These are phyloP conservation scores for Lipotes vexillifer DNA, from an alignment of 2,113 vertebrate species.

Conservation along the genomic window DNA sequence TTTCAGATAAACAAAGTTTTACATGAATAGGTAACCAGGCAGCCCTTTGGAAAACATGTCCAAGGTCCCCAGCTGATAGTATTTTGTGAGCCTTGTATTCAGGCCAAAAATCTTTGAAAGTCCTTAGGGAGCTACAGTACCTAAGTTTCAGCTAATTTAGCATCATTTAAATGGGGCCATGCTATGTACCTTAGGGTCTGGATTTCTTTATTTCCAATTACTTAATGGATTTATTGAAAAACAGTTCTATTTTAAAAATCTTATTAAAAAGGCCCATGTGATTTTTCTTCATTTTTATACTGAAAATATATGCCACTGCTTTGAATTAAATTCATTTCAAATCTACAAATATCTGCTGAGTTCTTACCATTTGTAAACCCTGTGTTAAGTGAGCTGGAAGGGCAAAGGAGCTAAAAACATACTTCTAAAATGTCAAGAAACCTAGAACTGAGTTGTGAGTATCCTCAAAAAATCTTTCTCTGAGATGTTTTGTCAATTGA, in stretches of 20 bases:
- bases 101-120: constrained; percentile 68
- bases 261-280: neutral
- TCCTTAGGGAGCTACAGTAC: constrained; percentile 55
- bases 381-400: neutral
- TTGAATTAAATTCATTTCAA: constrained; percentile 30
- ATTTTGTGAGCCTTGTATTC: constrained; percentile 68
- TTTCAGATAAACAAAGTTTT: constrained; percentile 66
- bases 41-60: constrained; percentile 56
- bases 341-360: neutral
- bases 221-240: constrained; percentile 51
- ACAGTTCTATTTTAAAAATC: neutral
- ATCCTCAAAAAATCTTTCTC: neutral
- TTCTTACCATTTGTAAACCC: neutral
- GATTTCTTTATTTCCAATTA: constrained; percentile 62
- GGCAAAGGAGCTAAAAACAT: neutral
- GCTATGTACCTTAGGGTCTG: constrained; percentile 45
- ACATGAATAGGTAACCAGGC: constrained; percentile 45
- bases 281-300: neutral
- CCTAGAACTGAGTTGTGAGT: neutral
- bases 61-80: constrained; percentile 52
- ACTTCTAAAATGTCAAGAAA: neutral
- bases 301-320: constrained; percentile 3
- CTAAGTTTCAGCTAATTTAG: constrained; percentile 64
- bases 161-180: constrained; percentile 57
- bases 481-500: neutral